Base-by-base conservation (phyloP, 2,113 vertebrate genomes). In the Silurus asotus region DNA sequence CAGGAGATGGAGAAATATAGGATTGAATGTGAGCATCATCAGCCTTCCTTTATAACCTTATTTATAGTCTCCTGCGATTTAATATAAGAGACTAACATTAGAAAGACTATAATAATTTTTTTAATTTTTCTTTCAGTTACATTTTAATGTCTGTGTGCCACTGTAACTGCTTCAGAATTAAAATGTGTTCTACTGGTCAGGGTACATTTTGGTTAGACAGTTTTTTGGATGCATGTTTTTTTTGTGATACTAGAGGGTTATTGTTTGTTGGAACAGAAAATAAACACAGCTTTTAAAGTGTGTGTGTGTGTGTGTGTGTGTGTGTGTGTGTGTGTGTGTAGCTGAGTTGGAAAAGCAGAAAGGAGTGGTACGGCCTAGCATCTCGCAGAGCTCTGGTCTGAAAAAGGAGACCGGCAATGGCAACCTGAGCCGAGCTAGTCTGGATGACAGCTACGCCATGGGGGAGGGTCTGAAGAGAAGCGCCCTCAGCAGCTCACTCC, bases 1-100 rank as follows among this genome's bases (percentile, higher is more conserved):
- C 98, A 99, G 91, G 98, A 99, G 93, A 99, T 99, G 98, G 98
- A 99, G 94, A 99, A 99, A 91, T 98, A 98, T 95, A 95, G 97
- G 90, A 99, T 99, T 94, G 97, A 99, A 91, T 96, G 98, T 99
- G 89, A 97, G 98, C 92, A 81, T 96, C 91, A 20, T 37, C 20
- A 0, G 9, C 11, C n/a, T 45, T 37, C 37, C 14, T 49, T 70
- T 69, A 64, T 49, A 72, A 64, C 74, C 72, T 62, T 37, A 23
- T 81, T 61, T 53, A 11, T 11, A 8, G 10, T 64, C 14, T 56
- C 28, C 23, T 58, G 23, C 37, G 37, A 37, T 37, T 37, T 37
- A 37, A 37, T 37, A 37, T 2, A 1, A 37, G 37, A 28, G 53
- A 78, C 62, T 61, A 4, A n/a, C 25, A 45, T 53, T 23, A 74